A percentile compares a stretch with the other conserved stretches of the same genome.
Conservation (phyloP, 2,113 vertebrate genomes). For the Pterophyllum scalare region DNA sequence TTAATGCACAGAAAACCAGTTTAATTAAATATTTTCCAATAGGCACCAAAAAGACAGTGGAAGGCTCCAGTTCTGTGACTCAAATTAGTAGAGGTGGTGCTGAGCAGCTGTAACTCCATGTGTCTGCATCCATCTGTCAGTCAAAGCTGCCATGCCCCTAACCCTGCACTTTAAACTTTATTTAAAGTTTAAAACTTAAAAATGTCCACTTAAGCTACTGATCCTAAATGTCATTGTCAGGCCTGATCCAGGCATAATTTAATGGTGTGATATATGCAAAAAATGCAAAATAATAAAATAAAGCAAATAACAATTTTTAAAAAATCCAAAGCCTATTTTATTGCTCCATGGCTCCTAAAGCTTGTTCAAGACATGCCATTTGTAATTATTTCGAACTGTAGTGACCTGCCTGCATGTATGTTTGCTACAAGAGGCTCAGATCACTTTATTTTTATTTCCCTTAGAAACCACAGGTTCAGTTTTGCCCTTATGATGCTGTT, state of each 20-base stretch:
- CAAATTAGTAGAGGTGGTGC: background rate
- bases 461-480: background rate
- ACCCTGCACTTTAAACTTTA: too few relatives aligned
- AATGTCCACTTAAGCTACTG: background rate
- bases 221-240: background rate
- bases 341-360: background rate
- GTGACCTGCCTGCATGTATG: background rate
- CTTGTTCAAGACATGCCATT: background rate
- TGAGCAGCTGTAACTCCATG: background rate
- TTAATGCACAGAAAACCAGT: background rate
- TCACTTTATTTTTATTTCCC: background rate
- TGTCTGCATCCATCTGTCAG: too few relatives aligned
- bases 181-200: too few relatives aligned
- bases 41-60: rapidly evolving
- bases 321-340: too few relatives aligned
- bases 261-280: background rate
- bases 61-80: background rate
- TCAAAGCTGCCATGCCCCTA: too few relatives aligned
- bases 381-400: background rate
- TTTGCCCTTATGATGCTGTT: background rate
- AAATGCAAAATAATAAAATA: background rate
- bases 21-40: background rate
- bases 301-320: background rate
- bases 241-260: too few relatives aligned
- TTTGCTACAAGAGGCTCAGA: background rate